phyloP scores from a whole-genome alignment of 2,113 vertebrate species.

The Euleptes europaea region DNA sequence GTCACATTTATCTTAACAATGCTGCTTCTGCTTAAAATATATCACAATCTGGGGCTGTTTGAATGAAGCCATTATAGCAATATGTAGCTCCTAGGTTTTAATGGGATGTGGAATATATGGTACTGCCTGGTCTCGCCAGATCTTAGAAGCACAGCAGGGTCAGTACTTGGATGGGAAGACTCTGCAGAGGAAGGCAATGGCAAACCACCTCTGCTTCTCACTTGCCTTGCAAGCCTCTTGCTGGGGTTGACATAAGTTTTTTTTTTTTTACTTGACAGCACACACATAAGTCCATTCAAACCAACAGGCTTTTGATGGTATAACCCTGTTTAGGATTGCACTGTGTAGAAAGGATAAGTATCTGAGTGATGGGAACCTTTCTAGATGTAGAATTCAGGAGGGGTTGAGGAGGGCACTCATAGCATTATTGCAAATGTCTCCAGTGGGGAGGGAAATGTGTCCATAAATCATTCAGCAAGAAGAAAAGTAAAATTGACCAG shows the following conservation, averaged over 20 bases:
- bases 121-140: too few species aligned
- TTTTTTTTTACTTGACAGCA: too few species aligned
- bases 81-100: not conserved
- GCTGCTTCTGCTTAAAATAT: conserved; percentile 8
- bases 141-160: too few species aligned
- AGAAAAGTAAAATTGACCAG: conserved; percentile 48
- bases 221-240: too few species aligned
- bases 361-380: not conserved
- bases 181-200: too few species aligned
- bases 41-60: not conserved
- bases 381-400: conserved; percentile 29
- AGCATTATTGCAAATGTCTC: conserved; percentile 10
- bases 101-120: not conserved
- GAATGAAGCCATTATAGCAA: not conserved
- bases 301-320: too few species aligned
- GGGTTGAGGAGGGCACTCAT: conserved; percentile 17
- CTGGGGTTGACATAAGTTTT: too few species aligned
- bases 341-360: not conserved
- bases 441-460: conserved; percentile 32
- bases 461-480: conserved; percentile 45
- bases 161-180: too few species aligned
- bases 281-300: too few species aligned
- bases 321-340: too few species aligned
- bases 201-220: too few species aligned
- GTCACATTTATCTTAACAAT: conserved; percentile 25